phyloP scores from a whole-genome alignment of 2,888 invertebrate species.

The Drosophila greeni region DNA sequence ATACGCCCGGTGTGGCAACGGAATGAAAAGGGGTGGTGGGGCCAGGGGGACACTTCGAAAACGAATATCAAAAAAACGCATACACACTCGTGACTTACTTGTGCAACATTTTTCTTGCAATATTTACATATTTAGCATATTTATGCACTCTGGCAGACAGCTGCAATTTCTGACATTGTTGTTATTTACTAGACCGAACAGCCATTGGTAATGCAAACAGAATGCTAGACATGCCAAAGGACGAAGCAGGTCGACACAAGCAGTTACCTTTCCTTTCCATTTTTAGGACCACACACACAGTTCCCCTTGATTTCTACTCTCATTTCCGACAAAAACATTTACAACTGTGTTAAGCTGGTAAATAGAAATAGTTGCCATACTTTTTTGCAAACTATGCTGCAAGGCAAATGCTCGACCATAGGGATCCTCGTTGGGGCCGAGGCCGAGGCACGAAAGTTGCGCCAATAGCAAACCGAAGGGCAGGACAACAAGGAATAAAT shows the following conservation, averaged over 20 bases:
- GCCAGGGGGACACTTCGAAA: constrained; percentile 7
- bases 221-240: constrained; percentile 57
- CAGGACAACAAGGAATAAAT: constrained; percentile 19
- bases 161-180: constrained; percentile 42
- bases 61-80: constrained; percentile 40
- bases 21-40: constrained; percentile 20
- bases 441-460: constrained; percentile 61
- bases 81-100: constrained; percentile 38
- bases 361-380: constrained; percentile 61
- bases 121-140: constrained; percentile 67
- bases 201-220: constrained; percentile 65
- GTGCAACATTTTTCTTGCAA: constrained; percentile 52
- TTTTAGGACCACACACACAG: not conserved
- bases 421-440: constrained; percentile 20
- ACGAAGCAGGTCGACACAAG: constrained; percentile 40
- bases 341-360: constrained; percentile 53
- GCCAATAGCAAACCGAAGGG: constrained; percentile 33
- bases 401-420: constrained; percentile 31
- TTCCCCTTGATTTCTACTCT: not conserved
- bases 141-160: constrained; percentile 52
- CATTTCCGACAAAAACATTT: constrained; percentile 15
- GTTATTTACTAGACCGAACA: constrained; percentile 56
- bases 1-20: constrained; percentile 46
- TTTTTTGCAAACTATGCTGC: constrained; percentile 37
- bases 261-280: constrained; percentile 24